Evolutionary conservation across 1,140 invertebrate species (phyloP), one percentile per base, ranked within the genome.

Genomic region (Callitettix versicolor): DNA sequence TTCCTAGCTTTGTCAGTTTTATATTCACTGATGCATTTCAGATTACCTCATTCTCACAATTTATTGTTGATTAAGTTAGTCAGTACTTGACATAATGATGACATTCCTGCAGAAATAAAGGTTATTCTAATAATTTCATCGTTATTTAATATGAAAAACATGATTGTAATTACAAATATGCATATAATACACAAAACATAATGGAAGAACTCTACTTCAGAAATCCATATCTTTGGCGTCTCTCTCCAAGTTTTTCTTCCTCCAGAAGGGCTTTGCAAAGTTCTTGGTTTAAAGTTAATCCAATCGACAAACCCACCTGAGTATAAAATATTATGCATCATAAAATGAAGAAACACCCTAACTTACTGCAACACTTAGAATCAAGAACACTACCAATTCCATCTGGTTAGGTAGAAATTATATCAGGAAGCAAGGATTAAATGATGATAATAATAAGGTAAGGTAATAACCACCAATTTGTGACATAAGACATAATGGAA

Each of bases 211-310:
- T 51, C 56, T 53, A 59, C 47, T 57, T 60, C 14, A 60, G 52
- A 36, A 60, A 60, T 24, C 58, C 58, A 34, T 41, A 57, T 54
- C 38, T 36, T 54, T 60, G 17, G 34, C 56, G 52, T 51, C 53
- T 57, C 3, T 52, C 33, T 18, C 51, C 53, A 49, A 53, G 52
- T 6, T 43, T 41, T 36, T 49, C 46, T 42, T 60, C 58, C 53
- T 53, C 14, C n/a, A 14, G 12, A 11, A 60, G 20, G 3, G 30
- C 53, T 41, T 57, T 49, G 18, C 49, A 12, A 11, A 60, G 55
- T 41, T 49, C 58, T 42, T 60, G 33, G 43, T 60, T 60, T 36
- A 60, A 54, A 3, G 48, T 44, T 34, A 52, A 22, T 11, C 58
- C 58, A 26, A 60, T 57, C 1, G 52, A 33, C 21, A 52, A 53